A percentile compares a stretch with the other conserved stretches of the same genome.
Conservation (phyloP, 2,113 vertebrate genomes). For the Eubucco bourcierii region DNA sequence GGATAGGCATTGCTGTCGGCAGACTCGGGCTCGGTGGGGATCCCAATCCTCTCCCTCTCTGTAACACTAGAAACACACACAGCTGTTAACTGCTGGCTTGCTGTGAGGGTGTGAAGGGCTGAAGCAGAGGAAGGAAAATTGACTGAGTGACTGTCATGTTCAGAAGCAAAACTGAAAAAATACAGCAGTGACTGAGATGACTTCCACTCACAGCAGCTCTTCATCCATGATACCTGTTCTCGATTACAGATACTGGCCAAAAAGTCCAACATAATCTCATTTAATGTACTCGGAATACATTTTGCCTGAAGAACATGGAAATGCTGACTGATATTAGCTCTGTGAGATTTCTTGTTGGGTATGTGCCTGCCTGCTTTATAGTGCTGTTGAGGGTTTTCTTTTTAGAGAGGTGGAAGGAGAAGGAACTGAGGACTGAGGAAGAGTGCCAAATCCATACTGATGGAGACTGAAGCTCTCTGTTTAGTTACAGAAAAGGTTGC, state of each 20-base stretch:
- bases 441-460: background rate
- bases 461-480: background rate
- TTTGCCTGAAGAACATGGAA: background rate
- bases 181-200: background rate
- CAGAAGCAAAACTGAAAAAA: background rate
- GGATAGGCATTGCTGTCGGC: slow-evolving; percentile 86
- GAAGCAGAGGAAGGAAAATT: background rate
- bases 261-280: background rate
- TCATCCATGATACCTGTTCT: background rate
- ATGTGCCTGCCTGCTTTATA: background rate
- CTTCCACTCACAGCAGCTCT: background rate
- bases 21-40: slow-evolving; percentile 88
- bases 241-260: background rate
- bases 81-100: fast-evolving
- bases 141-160: fast-evolving
- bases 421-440: background rate
- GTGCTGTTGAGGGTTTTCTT: background rate
- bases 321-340: background rate
- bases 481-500: background rate
- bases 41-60: slow-evolving; percentile 90
- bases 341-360: background rate
- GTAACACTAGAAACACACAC: slow-evolving; percentile 71
- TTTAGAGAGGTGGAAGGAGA: background rate
- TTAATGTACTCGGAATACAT: background rate
- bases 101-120: background rate